phyloP scores from a whole-genome alignment of 1,140 invertebrate species.

The Heliconius hewitsoni region DNA sequence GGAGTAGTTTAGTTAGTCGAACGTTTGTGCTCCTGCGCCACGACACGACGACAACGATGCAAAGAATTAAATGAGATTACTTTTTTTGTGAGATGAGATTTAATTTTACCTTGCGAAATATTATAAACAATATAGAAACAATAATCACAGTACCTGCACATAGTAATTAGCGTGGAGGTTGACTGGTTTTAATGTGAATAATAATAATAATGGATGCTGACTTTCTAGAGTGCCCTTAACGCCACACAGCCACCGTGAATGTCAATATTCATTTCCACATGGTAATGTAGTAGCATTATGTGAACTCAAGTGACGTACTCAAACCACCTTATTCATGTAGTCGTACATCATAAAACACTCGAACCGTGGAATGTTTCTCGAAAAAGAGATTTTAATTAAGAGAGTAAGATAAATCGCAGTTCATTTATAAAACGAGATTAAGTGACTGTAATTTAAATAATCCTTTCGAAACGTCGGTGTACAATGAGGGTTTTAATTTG shows the following conservation, averaged over 20 bases:
- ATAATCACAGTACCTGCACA: background rate
- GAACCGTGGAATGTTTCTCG: slow-evolving; percentile 21
- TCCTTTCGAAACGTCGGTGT: slow-evolving; percentile 15
- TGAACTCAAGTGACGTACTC: background rate
- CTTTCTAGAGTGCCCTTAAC: slow-evolving; percentile 6
- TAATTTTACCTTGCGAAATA: background rate
- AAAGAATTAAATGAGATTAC: background rate
- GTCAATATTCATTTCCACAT: slow-evolving; percentile 17
- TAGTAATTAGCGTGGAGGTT: background rate
- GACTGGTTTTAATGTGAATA: slow-evolving; percentile 14
- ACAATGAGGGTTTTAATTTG: slow-evolving; percentile 19
- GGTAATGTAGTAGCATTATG: slow-evolving; percentile 15
- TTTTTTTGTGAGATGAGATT: no score
- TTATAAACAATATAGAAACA: background rate
- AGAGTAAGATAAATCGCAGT: slow-evolving; percentile 37
- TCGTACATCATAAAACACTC: slow-evolving; percentile 20
- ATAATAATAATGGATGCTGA: slow-evolving; percentile 16
- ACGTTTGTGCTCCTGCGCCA: no score
- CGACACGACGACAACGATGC: no score
- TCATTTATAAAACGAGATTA: slow-evolving; percentile 35
- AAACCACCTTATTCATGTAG: slow-evolving; percentile 18
- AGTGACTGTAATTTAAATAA: slow-evolving; percentile 43
- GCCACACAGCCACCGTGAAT: background rate
- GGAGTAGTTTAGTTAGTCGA: no score
- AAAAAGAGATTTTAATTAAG: slow-evolving; percentile 32